Conservation (phyloP, 2,113 vertebrate species). For the Rallus limicola region DNA sequence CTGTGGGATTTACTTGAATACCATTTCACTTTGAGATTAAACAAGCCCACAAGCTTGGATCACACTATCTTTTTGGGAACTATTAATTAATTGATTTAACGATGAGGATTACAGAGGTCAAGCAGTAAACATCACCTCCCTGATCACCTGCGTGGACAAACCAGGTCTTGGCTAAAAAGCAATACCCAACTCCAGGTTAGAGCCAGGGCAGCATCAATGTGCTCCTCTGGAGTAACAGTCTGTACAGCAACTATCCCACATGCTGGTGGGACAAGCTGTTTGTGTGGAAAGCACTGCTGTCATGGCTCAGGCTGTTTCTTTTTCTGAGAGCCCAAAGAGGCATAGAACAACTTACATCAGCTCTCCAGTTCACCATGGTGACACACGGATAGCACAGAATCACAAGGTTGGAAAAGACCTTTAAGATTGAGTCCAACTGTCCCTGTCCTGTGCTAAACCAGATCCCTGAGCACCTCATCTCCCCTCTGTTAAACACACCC, state of each 20-base stretch:
- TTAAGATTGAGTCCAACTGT: too few relatives aligned
- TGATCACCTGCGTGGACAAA: not conserved
- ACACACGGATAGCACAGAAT: not conserved
- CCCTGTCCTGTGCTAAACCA: too few relatives aligned
- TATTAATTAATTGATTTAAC: not conserved
- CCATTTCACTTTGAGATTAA: not conserved
- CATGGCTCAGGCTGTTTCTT: not conserved
- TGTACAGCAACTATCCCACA: not conserved
- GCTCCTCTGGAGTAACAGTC: not conserved
- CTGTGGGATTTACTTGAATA: not conserved
- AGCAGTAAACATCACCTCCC: not conserved
- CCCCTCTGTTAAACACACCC: too few relatives aligned
- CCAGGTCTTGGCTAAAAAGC: not conserved
- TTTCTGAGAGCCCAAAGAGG: not conserved
- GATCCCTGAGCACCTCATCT: too few relatives aligned
- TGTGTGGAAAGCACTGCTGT: not conserved
- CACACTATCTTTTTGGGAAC: not conserved
- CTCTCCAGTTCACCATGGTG: not conserved
- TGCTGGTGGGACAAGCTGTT: not conserved
- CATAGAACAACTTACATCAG: not conserved
- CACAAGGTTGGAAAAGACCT: too few relatives aligned
- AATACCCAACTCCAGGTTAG: not conserved
- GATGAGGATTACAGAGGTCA: not conserved
- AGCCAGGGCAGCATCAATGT: not conserved
- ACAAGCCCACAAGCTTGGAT: not conserved